These are phyloP conservation scores for Microplitis demolitor DNA, from an alignment of 1,140 invertebrate genomes.

Conservation along the genomic window DNA sequence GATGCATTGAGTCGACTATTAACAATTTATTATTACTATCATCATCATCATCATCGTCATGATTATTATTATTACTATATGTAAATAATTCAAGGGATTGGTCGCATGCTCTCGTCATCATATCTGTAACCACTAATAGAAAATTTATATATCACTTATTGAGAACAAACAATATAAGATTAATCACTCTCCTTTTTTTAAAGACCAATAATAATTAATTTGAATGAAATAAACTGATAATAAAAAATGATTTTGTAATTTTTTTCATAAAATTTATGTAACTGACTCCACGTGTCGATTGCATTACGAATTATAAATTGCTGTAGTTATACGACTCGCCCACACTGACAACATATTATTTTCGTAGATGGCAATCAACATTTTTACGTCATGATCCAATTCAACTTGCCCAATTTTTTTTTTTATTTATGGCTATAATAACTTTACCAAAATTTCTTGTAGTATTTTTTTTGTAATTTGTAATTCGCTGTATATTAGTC, in stretches of 20 bases:
- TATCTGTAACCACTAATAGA: slow-evolving; percentile 22
- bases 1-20: neutral
- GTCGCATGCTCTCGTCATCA: slow-evolving; percentile 12
- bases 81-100: slow-evolving; percentile 6
- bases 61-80: too few relatives aligned
- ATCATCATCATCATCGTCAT: too few relatives aligned
- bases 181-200: too few relatives aligned
- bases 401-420: neutral
- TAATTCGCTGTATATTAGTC: too few relatives aligned
- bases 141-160: too few relatives aligned
- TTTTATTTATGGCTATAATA: too few relatives aligned
- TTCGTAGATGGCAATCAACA: neutral
- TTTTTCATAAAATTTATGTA: neutral
- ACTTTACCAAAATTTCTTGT: too few relatives aligned
- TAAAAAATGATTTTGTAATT: neutral
- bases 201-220: too few relatives aligned
- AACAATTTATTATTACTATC: neutral
- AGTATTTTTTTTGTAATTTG: too few relatives aligned
- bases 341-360: neutral
- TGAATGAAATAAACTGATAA: too few relatives aligned
- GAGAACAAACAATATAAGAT: too few relatives aligned
- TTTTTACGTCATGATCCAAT: neutral
- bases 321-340: neutral
- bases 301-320: neutral
- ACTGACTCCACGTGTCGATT: neutral